phyloP scores from a whole-genome alignment of 2,888 invertebrate species.

The Ectemnius lituratus region DNA sequence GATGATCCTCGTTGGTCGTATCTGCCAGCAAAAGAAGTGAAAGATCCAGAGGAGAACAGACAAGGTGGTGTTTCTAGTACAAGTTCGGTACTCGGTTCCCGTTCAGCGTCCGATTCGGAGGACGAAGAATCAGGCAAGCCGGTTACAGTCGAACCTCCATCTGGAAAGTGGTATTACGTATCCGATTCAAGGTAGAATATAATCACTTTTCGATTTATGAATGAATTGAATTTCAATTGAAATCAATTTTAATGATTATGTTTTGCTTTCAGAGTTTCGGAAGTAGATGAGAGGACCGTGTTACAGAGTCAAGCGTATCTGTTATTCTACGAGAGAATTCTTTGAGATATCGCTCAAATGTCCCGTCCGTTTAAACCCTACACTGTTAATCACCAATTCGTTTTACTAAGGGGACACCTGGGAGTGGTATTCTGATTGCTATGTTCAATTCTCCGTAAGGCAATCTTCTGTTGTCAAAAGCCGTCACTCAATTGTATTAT shows the following conservation, averaged over 20 bases:
- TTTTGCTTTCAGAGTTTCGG: conserved; percentile 81
- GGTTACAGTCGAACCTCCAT: conserved; percentile 78
- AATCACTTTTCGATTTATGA: background rate
- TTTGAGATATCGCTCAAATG: conserved; percentile 79
- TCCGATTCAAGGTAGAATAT: conserved; percentile 86
- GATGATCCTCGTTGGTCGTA: conserved; percentile 87
- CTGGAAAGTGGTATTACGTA: conserved; percentile 95
- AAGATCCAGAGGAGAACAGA: conserved; percentile 39
- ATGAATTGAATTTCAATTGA: background rate
- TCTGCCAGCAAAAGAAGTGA: conserved; percentile 78
- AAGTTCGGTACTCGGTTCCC: conserved; percentile 63
- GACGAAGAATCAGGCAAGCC: conserved; percentile 75
- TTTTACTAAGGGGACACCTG: too few relatives aligned
- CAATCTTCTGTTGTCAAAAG: too few relatives aligned
- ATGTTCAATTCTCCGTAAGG: too few relatives aligned
- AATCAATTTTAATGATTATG: background rate
- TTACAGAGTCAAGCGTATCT: conserved; percentile 94
- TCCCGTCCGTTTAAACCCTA: background rate
- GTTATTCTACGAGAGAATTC: conserved; percentile 96
- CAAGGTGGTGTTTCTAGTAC: conserved; percentile 19
- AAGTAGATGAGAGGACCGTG: conserved; percentile 89
- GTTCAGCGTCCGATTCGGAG: conserved; percentile 76
- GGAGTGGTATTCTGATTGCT: too few relatives aligned
- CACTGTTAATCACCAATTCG: too few relatives aligned
- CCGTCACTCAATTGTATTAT: too few relatives aligned